Conservation (phyloP, 2,797 vertebrate species). For the Poecilia wingei region DNA sequence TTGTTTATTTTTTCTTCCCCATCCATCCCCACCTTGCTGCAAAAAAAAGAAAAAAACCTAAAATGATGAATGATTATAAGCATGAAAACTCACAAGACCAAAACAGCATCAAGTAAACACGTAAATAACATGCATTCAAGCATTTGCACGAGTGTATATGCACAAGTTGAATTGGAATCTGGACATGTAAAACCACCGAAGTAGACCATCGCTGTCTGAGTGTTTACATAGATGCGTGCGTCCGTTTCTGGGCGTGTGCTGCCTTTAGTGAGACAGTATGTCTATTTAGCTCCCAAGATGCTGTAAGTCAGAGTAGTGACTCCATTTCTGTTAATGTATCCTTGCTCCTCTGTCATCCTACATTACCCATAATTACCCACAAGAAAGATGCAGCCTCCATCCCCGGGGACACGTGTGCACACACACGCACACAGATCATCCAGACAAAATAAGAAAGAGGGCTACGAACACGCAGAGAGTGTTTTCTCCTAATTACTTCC, state of each 20-base stretch:
- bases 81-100: too few relatives aligned
- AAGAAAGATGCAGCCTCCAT: constrained; percentile 54
- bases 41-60: too few relatives aligned
- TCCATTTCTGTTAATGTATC: constrained; percentile 41
- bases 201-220: not conserved
- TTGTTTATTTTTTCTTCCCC: too few relatives aligned
- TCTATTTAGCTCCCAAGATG: constrained; percentile 20
- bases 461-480: constrained; percentile 51
- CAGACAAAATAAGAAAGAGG: constrained; percentile 52
- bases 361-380: constrained; percentile 77
- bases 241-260: constrained; percentile 16
- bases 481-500: constrained; percentile 62
- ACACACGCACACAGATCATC: constrained; percentile 12
- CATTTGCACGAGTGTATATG: too few relatives aligned
- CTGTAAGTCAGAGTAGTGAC: constrained; percentile 25
- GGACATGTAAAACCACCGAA: too few relatives aligned
- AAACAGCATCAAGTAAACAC: too few relatives aligned
- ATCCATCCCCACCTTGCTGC: too few relatives aligned
- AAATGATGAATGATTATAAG: too few relatives aligned
- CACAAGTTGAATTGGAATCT: too few relatives aligned
- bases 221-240: not conserved
- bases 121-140: too few relatives aligned
- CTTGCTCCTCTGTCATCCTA: constrained; percentile 66
- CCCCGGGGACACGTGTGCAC: constrained; percentile 45
- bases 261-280: not conserved